Percentiles rank a stretch among this genome's conserved stretches.
These are phyloP conservation scores for Acronicta alni DNA, from an alignment of 2,888 invertebrate species.

Conservation along the genomic window DNA sequence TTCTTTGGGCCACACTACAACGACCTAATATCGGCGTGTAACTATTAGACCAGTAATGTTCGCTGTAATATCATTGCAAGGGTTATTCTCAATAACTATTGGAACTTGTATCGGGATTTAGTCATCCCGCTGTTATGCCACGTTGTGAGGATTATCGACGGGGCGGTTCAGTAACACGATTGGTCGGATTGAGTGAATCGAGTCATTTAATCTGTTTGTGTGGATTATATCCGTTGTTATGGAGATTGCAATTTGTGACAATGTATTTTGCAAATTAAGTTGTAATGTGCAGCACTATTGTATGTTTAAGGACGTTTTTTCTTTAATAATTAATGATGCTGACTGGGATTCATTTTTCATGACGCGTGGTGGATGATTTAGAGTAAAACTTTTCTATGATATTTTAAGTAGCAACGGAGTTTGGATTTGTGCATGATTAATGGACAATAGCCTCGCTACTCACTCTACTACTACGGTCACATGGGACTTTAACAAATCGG, in stretches of 20 bases:
- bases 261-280: background rate
- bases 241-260: slow-evolving; percentile 18
- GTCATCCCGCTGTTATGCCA: slow-evolving; percentile 35
- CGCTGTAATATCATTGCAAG: slow-evolving; percentile 37
- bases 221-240: slow-evolving; percentile 16
- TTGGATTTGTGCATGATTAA: no score
- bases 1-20: slow-evolving; percentile 10
- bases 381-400: no score
- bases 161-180: slow-evolving; percentile 24
- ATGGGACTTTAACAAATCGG: no score
- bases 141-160: slow-evolving; percentile 40
- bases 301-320: no score
- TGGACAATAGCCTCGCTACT: no score
- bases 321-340: no score
- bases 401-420: no score
- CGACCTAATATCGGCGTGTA: slow-evolving; percentile 41
- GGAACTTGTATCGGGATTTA: slow-evolving; percentile 50
- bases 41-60: slow-evolving; percentile 49
- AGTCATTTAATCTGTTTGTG: slow-evolving; percentile 25
- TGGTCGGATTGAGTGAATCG: background rate
- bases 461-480: no score
- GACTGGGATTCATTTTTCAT: no score
- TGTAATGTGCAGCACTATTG: no score
- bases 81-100: slow-evolving; percentile 47
- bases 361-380: no score